These are phyloP conservation scores for Oscarella lobularis DNA, from an alignment of 37 sponge, comb jelly and placozoan genomes.

Conservation along the genomic window DNA sequence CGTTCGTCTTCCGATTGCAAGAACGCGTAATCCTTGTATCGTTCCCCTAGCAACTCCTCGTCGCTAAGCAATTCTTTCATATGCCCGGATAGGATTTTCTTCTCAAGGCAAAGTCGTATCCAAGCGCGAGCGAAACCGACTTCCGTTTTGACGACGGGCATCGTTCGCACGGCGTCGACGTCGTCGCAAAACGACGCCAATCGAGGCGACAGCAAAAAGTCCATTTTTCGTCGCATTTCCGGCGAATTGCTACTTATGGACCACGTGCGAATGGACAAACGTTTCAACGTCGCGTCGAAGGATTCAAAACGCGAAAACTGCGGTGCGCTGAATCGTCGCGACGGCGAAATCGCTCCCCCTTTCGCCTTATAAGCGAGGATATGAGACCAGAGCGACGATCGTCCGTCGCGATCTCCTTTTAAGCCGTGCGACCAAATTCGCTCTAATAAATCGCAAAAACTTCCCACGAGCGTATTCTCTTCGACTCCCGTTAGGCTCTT, in stretches of 20 bases:
- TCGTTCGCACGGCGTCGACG: slow-evolving; percentile 21
- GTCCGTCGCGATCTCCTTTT: slow-evolving; percentile 13
- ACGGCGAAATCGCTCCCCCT: background rate
- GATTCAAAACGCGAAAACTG: background rate
- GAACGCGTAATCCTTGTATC: slow-evolving; percentile 87
- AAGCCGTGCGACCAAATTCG: slow-evolving; percentile 85
- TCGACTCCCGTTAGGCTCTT: slow-evolving; percentile 17
- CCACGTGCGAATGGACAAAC: background rate
- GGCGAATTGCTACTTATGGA: background rate
- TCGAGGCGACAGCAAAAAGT: background rate
- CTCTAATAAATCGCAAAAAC: slow-evolving; percentile 86
- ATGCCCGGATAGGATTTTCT: slow-evolving; percentile 59
- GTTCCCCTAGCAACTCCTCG: slow-evolving; percentile 25
- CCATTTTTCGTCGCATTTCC: background rate
- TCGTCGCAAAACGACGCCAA: background rate
- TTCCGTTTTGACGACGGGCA: slow-evolving; percentile 76
- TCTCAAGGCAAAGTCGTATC: slow-evolving; percentile 60
- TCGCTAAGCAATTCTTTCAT: slow-evolving; percentile 35
- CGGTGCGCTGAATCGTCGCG: too few relatives aligned
- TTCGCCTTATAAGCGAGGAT: slow-evolving; percentile 32
- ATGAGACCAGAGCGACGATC: slow-evolving; percentile 60
- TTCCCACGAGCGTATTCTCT: slow-evolving; percentile 89
- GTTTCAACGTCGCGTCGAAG: background rate
- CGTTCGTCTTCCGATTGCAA: slow-evolving; percentile 74
- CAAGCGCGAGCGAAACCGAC: slow-evolving; percentile 64